These are phyloP conservation scores for Eutolmus rufibarbis DNA, from an alignment of 2,888 invertebrate species.

Conservation along the genomic window DNA sequence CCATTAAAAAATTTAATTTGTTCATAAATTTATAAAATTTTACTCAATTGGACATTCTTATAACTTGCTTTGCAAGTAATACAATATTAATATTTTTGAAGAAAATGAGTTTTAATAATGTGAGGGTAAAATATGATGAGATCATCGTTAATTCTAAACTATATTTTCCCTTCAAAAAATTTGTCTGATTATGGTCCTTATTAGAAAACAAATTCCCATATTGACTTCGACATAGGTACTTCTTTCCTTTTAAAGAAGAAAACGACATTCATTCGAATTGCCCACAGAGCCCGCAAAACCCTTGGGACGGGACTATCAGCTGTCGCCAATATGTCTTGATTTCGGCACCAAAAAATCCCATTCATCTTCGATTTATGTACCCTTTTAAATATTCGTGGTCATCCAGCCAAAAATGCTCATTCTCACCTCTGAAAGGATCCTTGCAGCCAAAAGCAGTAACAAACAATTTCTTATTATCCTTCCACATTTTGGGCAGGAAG, in stretches of 20 bases:
- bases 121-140: no score
- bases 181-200: background rate
- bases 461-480: slow-evolving; percentile 1
- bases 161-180: background rate
- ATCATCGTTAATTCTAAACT: background rate
- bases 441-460: background rate
- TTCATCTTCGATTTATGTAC: background rate
- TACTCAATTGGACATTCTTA: no score
- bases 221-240: background rate
- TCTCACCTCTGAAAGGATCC: background rate
- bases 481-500: background rate
- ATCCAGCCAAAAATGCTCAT: background rate
- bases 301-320: background rate
- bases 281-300: background rate
- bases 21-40: no score
- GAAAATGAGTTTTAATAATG: no score
- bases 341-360: background rate
- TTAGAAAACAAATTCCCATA: background rate
- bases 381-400: background rate
- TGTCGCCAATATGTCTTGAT: slow-evolving; percentile 12
- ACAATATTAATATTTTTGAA: no score
- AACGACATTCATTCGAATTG: background rate
- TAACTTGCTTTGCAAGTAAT: no score
- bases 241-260: background rate
- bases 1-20: no score